Evolutionary conservation across 1,140 invertebrate genomes (phyloP).

Genomic region (Aphelenchoides fujianensis): DNA sequence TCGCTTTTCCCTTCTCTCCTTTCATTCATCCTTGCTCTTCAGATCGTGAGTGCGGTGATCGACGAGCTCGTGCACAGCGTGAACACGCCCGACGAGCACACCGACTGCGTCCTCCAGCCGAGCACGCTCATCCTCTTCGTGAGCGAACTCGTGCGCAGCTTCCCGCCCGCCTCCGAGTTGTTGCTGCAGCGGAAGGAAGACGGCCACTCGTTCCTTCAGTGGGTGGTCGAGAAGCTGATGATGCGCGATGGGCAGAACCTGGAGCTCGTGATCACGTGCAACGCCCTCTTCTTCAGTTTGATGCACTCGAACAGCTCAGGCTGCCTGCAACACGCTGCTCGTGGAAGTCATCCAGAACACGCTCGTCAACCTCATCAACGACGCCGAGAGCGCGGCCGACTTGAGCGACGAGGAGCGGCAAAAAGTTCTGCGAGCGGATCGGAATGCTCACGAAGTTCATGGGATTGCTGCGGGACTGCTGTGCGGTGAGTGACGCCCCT

Average conservation of each 20-base stretch:
- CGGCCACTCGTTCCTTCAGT: not conserved
- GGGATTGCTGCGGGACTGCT: not conserved
- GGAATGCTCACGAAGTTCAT: conserved; percentile 9
- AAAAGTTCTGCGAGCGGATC: conserved; percentile 9
- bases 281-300: not conserved
- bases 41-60: conserved; percentile 1
- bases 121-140: not conserved
- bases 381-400: not conserved
- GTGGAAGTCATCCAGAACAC: not conserved
- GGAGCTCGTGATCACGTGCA: not conserved
- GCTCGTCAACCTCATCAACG: not conserved
- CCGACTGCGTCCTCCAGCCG: not conserved
- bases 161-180: not conserved
- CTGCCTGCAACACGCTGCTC: not conserved
- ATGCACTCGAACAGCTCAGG: not conserved
- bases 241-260: not conserved
- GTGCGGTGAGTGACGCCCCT: not conserved
- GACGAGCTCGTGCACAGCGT: not conserved
- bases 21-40: too few species aligned
- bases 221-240: conserved; percentile 8
- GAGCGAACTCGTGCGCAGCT: conserved; percentile 7
- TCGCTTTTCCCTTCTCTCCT: too few species aligned
- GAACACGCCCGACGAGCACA: not conserved
- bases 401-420: conserved; percentile 9
- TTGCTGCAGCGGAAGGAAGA: not conserved